phyloP scores from a whole-genome alignment of 1,140 invertebrate genomes.

The Drosophila nigromelanica region DNA sequence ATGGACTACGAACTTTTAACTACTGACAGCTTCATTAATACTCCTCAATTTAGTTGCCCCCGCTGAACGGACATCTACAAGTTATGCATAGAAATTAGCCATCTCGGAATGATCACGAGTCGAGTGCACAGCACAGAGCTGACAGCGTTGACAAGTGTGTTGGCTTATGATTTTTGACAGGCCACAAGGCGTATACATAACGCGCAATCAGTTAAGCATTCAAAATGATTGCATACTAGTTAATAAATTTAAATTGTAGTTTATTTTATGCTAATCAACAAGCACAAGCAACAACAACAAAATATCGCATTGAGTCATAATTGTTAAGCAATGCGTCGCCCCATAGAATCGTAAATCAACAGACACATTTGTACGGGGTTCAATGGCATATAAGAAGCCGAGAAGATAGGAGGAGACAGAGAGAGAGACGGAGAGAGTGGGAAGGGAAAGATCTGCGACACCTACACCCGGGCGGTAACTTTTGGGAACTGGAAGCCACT shows the following conservation, averaged over 20 bases:
- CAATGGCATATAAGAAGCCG: slow-evolving; percentile 65
- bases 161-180: slow-evolving; percentile 78
- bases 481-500: slow-evolving; percentile 27
- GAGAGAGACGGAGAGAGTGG: slow-evolving; percentile 6
- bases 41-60: slow-evolving; percentile 18
- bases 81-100: slow-evolving; percentile 52
- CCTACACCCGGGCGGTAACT: slow-evolving; percentile 54
- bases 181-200: slow-evolving; percentile 50
- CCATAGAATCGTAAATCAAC: slow-evolving; percentile 47
- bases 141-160: slow-evolving; percentile 78
- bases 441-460: slow-evolving; percentile 39
- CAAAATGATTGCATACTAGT: slow-evolving; percentile 29
- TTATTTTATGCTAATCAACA: slow-evolving; percentile 63
- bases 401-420: too few relatives aligned
- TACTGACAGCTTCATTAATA: slow-evolving; percentile 80
- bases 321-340: slow-evolving; percentile 45
- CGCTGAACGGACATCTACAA: slow-evolving; percentile 11
- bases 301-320: slow-evolving; percentile 45
- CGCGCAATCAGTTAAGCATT: slow-evolving; percentile 13
- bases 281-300: slow-evolving; percentile 8
- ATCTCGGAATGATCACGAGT: slow-evolving; percentile 42
- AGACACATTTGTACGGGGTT: slow-evolving; percentile 33
- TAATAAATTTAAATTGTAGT: slow-evolving; percentile 64
- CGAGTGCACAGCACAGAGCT: slow-evolving; percentile 28
- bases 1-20: slow-evolving; percentile 9